These are phyloP conservation scores for Tetranychus urticae DNA, from an alignment of 1,140 invertebrate genomes.

Conservation along the genomic window DNA sequence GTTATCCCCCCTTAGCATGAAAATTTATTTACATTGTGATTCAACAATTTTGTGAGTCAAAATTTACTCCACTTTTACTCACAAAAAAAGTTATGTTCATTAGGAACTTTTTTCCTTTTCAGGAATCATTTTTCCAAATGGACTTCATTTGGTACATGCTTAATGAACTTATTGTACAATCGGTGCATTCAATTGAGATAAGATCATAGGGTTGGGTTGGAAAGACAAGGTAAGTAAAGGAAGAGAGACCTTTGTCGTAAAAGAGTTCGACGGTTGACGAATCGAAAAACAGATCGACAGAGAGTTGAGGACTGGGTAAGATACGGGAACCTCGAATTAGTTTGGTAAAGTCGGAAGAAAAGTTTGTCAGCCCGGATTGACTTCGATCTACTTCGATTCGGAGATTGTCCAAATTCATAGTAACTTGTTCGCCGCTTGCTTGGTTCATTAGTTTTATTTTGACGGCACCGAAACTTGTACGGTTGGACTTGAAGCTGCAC, in stretches of 20 bases:
- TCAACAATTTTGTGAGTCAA: too few relatives aligned
- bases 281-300: neutral
- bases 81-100: too few relatives aligned
- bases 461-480: neutral
- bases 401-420: neutral
- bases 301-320: neutral
- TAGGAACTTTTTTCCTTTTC: too few relatives aligned
- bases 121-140: neutral
- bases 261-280: neutral
- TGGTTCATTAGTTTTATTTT: neutral
- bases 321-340: neutral
- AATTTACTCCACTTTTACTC: too few relatives aligned
- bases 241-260: neutral
- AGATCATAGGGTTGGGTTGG: neutral
- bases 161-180: neutral
- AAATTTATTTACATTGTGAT: too few relatives aligned
- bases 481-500: neutral
- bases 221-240: neutral
- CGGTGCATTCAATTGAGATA: neutral
- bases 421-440: neutral
- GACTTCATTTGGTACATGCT: neutral
- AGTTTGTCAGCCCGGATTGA: neutral
- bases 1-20: too few relatives aligned
- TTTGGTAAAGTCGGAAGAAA: neutral
- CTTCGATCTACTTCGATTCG: neutral